Conservation (phyloP, 2,888 invertebrate species). For the Lottia scabra region DNA sequence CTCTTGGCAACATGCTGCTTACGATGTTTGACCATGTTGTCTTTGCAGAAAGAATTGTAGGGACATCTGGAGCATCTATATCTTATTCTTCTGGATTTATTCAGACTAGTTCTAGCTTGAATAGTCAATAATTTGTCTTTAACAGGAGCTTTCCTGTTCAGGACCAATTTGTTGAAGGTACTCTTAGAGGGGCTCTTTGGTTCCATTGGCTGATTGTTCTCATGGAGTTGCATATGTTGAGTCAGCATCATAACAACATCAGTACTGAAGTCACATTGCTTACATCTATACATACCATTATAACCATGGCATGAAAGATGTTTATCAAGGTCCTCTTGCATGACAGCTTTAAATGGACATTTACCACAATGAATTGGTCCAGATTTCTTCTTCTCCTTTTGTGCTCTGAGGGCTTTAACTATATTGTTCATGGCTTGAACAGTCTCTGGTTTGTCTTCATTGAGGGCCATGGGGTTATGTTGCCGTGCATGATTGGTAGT, state of each 20-base stretch:
- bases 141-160: not conserved
- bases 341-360: conserved; percentile 42
- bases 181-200: conserved; percentile 6
- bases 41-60: conserved; percentile 47
- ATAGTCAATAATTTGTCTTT: conserved; percentile 17
- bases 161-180: not conserved
- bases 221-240: conserved; percentile 46
- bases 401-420: not conserved
- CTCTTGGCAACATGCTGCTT: conserved; percentile 49
- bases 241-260: conserved; percentile 38
- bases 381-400: not conserved
- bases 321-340: conserved; percentile 32
- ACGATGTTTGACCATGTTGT: conserved; percentile 52
- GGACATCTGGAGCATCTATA: conserved; percentile 54
- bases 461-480: not conserved
- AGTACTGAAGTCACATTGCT: conserved; percentile 56
- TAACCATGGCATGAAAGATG: conserved; percentile 44
- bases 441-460: not conserved
- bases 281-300: conserved; percentile 49
- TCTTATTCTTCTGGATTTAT: conserved; percentile 33
- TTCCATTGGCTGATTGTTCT: conserved; percentile 43
- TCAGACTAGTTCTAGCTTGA: conserved; percentile 14
- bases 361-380: conserved; percentile 31
- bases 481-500: conserved; percentile 50
- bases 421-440: not conserved